A percentile compares a stretch with the other conserved stretches of the same genome.
phyloP scores from a whole-genome alignment of 2,888 invertebrate species.

The Petrophora chlorosata region DNA sequence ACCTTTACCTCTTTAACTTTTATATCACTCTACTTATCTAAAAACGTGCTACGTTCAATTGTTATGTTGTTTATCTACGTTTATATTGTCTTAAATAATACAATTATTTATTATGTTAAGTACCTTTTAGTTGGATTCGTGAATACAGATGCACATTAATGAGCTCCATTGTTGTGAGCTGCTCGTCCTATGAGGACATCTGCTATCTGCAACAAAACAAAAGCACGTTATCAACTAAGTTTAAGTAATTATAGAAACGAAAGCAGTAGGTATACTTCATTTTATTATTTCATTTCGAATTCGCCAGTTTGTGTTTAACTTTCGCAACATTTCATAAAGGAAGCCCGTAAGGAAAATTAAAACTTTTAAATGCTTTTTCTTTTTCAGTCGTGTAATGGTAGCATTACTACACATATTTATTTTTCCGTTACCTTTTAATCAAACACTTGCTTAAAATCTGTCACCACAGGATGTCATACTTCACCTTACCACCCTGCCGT shows the following conservation, averaged over 20 bases:
- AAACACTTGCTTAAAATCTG: slow-evolving; percentile 8
- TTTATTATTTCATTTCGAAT: too few species aligned
- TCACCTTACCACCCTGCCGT: slow-evolving; percentile 17
- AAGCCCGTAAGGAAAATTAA: too few species aligned
- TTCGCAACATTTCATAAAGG: background rate
- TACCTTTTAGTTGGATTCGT: slow-evolving; percentile 65
- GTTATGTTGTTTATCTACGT: too few species aligned
- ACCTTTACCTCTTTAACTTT: slow-evolving; percentile 14
- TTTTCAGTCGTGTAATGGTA: background rate
- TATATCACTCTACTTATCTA: slow-evolving; percentile 13
- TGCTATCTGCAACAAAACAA: slow-evolving; percentile 53
- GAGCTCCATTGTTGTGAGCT: slow-evolving; percentile 60
- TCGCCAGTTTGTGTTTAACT: too few species aligned
- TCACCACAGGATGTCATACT: slow-evolving; percentile 20
- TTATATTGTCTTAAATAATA: too few species aligned
- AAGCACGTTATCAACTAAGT: background rate
- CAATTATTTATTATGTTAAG: background rate
- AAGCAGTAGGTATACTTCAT: background rate
- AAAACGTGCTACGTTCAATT: too few species aligned
- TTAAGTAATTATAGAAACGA: too few species aligned
- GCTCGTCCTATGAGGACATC: slow-evolving; percentile 56
- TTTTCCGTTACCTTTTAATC: slow-evolving; percentile 4
- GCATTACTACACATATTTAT: background rate
- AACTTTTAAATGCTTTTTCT: background rate
- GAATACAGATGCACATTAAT: slow-evolving; percentile 46